Evolutionary conservation across 1,140 invertebrate genomes (phyloP).

Genomic region (Drosophila rufa): DNA sequence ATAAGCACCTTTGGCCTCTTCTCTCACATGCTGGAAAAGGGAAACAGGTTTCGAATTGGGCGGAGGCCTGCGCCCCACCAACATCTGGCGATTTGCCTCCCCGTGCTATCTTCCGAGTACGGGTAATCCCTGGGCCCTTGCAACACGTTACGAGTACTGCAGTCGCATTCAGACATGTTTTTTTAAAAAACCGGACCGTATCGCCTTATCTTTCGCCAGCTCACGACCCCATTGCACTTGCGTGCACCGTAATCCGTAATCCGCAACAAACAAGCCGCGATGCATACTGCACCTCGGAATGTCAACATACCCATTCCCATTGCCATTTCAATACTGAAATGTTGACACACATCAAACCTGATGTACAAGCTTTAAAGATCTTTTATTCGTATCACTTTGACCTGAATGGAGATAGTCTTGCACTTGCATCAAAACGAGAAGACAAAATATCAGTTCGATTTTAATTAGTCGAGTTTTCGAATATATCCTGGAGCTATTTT

Average conservation of each 20-base stretch:
- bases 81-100: conserved; percentile 4
- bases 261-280: conserved; percentile 18
- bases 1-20: background rate
- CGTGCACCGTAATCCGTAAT: conserved; percentile 31
- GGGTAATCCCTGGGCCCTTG: background rate
- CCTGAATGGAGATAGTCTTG: background rate
- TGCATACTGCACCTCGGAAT: conserved; percentile 36
- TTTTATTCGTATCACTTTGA: background rate
- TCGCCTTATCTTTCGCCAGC: conserved; percentile 41
- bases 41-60: conserved; percentile 19
- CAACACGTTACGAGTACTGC: background rate
- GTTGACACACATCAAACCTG: background rate
- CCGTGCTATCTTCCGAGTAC: background rate
- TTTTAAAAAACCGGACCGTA: conserved; percentile 21
- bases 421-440: no score
- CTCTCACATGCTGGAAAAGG: background rate
- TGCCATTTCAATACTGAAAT: background rate
- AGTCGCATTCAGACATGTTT: conserved; percentile 20
- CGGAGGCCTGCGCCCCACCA: conserved; percentile 11
- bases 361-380: no score
- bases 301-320: conserved; percentile 26
- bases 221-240: conserved; percentile 51
- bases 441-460: no score
- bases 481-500: no score
- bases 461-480: no score